These are phyloP conservation scores for Rhinoderma darwinii DNA, from an alignment of 2,113 vertebrate genomes.

Conservation along the genomic window DNA sequence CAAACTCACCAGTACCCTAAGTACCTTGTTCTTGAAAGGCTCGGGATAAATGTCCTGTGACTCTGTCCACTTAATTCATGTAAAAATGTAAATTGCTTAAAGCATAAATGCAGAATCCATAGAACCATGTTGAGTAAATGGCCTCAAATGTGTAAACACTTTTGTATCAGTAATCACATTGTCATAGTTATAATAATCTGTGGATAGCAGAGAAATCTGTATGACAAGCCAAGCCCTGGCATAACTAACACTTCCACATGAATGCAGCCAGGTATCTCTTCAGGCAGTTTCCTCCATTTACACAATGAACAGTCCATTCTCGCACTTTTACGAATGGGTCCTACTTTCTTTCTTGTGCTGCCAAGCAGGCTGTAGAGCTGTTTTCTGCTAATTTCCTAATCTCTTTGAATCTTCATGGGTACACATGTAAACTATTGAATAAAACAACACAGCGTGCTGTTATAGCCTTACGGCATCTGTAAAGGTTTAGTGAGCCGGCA, in stretches of 20 bases:
- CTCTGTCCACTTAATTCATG: background rate
- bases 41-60: background rate
- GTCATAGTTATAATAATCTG: background rate
- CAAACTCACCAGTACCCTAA: background rate
- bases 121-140: background rate
- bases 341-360: constrained; percentile 42
- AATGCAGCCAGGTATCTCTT: background rate
- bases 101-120: background rate
- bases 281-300: constrained; percentile 42
- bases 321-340: constrained; percentile 28
- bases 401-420: constrained; percentile 54
- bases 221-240: background rate
- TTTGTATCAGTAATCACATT: background rate
- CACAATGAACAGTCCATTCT: constrained; percentile 22
- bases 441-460: constrained; percentile 56
- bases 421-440: constrained; percentile 59
- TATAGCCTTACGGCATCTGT: constrained; percentile 53
- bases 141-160: background rate
- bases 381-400: constrained; percentile 60
- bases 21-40: background rate
- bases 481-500: constrained; percentile 43
- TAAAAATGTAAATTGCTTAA: background rate
- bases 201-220: constrained; percentile 1
- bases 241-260: constrained; percentile 13
- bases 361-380: constrained; percentile 53